Percentiles rank a stretch among this genome's conserved stretches.
Conservation (phyloP, 2,113 vertebrate species). For the Mionectes macconnelli region DNA sequence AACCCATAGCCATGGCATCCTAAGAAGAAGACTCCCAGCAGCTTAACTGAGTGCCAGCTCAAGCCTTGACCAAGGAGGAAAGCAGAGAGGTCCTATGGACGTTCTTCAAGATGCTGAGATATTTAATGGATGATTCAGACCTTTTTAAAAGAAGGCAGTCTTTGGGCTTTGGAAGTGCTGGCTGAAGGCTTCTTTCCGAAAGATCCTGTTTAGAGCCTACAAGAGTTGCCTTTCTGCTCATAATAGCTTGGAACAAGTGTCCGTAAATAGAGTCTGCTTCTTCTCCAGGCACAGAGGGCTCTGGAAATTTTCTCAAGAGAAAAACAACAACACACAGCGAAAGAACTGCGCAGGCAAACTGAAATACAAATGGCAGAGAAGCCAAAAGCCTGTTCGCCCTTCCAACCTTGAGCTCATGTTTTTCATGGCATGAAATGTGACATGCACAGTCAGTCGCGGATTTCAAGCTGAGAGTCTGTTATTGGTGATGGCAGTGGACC, state of each 20-base stretch:
- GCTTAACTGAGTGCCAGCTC: neutral
- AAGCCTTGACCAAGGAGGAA: neutral
- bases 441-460: neutral
- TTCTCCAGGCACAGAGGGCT: neutral
- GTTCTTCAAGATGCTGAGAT: neutral
- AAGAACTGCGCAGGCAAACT: neutral
- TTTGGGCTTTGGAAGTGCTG: neutral
- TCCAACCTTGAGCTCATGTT: slow-evolving; percentile 1
- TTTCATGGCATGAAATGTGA: slow-evolving; percentile 10
- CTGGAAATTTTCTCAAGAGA: neutral
- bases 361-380: neutral
- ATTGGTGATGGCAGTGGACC: neutral
- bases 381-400: neutral
- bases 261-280: neutral
- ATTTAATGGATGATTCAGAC: neutral
- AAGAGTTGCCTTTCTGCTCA: neutral
- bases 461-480: neutral
- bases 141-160: neutral
- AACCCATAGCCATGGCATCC: neutral
- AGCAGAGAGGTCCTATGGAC: neutral
- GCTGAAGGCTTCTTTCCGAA: neutral
- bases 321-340: neutral
- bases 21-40: neutral
- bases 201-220: neutral
- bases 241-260: neutral